Percentiles rank a stretch among this genome's conserved stretches.
Conservation (phyloP, 2,113 vertebrate species). For the Proteles cristata region DNA sequence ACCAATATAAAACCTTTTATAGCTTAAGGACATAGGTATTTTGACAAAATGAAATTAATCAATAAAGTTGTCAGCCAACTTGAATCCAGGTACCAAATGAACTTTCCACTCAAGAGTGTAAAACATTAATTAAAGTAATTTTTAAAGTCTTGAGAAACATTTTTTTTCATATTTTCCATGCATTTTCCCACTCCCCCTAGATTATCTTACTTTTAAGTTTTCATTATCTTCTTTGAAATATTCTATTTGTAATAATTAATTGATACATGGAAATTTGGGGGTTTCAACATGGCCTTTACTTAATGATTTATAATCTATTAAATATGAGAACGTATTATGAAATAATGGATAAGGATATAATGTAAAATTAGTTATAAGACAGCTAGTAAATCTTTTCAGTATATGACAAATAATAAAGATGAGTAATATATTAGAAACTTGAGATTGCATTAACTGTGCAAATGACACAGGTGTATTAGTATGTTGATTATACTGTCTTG, state of each 20-base stretch:
- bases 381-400: not conserved
- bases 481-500: not conserved
- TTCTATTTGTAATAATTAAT: not conserved
- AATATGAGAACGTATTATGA: not conserved
- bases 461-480: not conserved
- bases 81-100: not conserved
- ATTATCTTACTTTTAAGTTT: not conserved
- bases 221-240: not conserved
- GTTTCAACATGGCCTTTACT: not conserved
- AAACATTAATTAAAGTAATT: not conserved
- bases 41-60: constrained; percentile 19
- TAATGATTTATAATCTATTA: constrained; percentile 50
- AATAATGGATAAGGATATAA: not conserved
- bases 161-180: not conserved
- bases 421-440: not conserved
- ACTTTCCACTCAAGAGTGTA: not conserved
- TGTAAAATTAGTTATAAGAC: constrained; percentile 34
- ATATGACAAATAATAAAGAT: not conserved
- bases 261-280: not conserved
- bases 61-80: not conserved
- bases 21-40: not conserved
- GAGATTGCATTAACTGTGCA: not conserved
- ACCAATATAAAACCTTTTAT: not conserved
- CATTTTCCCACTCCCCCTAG: accelerated
- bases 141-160: not conserved